Evolutionary conservation across 2,888 invertebrate genomes (phyloP).

Genomic region (Pardosa pseudoannulata): DNA sequence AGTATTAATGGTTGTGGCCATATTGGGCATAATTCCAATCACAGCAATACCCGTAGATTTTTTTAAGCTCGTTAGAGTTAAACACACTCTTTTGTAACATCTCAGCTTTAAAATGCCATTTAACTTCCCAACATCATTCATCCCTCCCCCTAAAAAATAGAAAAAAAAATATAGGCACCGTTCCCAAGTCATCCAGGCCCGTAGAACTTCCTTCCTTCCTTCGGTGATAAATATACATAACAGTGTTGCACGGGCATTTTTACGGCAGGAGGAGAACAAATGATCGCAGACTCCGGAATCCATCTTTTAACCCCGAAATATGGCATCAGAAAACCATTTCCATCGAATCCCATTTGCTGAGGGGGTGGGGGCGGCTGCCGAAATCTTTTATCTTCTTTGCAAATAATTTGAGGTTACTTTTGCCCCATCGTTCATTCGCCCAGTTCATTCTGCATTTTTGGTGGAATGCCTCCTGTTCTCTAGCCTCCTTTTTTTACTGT

Average conservation of each 20-base stretch:
- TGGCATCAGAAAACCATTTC: constrained; percentile 71
- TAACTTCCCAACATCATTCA: not conserved
- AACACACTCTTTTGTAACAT: not conserved
- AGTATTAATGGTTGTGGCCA: no score
- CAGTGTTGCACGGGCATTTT: constrained; percentile 42
- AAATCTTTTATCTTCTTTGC: constrained; percentile 66
- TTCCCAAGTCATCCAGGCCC: not conserved
- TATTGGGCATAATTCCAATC: no score
- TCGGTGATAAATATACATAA: constrained; percentile 46
- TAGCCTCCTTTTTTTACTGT: no score
- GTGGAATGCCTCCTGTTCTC: constrained; percentile 3
- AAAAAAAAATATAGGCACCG: not conserved
- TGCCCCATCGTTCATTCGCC: constrained; percentile 52
- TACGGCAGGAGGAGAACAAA: constrained; percentile 53
- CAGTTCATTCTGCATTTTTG: constrained; percentile 51
- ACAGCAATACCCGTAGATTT: no score
- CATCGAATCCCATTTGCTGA: constrained; percentile 71
- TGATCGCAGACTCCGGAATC: constrained; percentile 52
- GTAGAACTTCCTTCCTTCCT: constrained; percentile 24
- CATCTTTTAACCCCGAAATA: constrained; percentile 71
- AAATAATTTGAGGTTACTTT: constrained; percentile 67
- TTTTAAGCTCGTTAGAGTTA: no score
- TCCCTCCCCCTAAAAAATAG: not conserved
- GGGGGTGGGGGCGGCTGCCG: constrained; percentile 19
- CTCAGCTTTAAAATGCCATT: not conserved